Conservation (phyloP, 35 echinoderm and acorn worm genomes). For the Anneissia japonica region DNA sequence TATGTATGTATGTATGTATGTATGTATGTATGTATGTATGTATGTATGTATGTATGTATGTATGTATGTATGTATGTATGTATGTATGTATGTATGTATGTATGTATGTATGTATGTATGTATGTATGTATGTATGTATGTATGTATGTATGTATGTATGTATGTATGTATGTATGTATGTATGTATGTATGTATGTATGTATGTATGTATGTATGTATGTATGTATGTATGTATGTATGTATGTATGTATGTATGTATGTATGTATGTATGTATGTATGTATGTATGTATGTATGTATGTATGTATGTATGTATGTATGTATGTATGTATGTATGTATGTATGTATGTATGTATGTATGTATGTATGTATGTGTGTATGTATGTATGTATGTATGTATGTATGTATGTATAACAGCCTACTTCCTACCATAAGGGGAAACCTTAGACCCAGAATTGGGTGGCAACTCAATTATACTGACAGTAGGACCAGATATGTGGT, state of each 20-base stretch:
- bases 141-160: neutral
- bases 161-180: neutral
- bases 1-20: neutral
- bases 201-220: conserved; percentile 3
- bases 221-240: conserved; percentile 3
- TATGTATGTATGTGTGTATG: conserved; percentile 21
- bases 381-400: conserved; percentile 26
- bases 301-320: conserved; percentile 26
- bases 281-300: conserved; percentile 2
- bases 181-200: conserved; percentile 3
- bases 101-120: neutral
- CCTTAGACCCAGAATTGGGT: too few species aligned
- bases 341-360: conserved; percentile 19
- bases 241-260: conserved; percentile 2
- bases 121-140: neutral
- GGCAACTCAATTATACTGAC: too few species aligned
- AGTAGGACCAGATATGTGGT: too few species aligned
- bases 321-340: conserved; percentile 21
- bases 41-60: neutral
- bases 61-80: neutral
- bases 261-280: conserved; percentile 2
- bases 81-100: neutral
- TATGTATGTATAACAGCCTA: conserved; percentile 9
- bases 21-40: neutral
- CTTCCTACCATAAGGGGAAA: too few species aligned